These are phyloP conservation scores for Xanthorhoe designata DNA, from an alignment of 2,888 invertebrate genomes.

Conservation along the genomic window DNA sequence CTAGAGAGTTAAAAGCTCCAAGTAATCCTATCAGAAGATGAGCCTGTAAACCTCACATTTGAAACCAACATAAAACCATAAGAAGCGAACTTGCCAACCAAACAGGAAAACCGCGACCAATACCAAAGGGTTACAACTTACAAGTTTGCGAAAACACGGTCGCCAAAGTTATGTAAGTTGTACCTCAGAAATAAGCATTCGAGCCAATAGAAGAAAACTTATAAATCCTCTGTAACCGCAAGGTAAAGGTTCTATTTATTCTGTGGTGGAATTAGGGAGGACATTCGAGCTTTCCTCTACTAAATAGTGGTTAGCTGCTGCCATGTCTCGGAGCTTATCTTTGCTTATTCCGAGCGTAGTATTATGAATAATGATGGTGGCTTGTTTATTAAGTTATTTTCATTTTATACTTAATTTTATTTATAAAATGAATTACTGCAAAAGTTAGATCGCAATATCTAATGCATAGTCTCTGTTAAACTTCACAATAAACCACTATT, in stretches of 20 bases:
- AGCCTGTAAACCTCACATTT: constrained; percentile 26
- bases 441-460: neutral
- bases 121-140: constrained; percentile 67
- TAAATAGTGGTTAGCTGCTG: constrained; percentile 55
- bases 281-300: constrained; percentile 53
- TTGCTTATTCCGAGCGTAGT: constrained; percentile 25
- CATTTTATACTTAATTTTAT: neutral
- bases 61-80: constrained; percentile 43
- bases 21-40: constrained; percentile 24
- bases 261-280: constrained; percentile 53
- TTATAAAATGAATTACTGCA: neutral
- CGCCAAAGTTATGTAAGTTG: constrained; percentile 61
- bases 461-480: too few species aligned
- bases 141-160: constrained; percentile 63
- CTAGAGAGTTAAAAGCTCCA: neutral
- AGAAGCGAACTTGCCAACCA: constrained; percentile 43
- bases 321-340: constrained; percentile 32
- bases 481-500: neutral
- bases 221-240: constrained; percentile 76
- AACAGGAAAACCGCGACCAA: constrained; percentile 60
- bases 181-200: constrained; percentile 69
- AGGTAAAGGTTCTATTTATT: constrained; percentile 52
- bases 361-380: constrained; percentile 25
- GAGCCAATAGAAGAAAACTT: constrained; percentile 78
- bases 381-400: constrained; percentile 15